Evolutionary conservation across 2,797 vertebrate genomes (phyloP).

Genomic region (Lacerta agilis): DNA sequence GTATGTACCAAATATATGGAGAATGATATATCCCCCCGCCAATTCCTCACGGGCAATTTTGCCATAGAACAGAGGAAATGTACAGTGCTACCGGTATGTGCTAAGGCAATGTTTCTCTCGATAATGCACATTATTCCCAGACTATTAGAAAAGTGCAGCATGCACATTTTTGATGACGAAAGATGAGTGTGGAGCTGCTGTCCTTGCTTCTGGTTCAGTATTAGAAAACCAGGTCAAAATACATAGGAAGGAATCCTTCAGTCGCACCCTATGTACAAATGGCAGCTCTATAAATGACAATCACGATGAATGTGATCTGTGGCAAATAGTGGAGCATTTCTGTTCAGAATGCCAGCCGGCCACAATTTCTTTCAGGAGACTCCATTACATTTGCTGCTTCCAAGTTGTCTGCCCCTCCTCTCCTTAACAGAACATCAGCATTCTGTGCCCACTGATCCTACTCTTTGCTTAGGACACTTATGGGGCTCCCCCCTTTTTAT

Average conservation of each 20-base stretch:
- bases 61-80: not conserved
- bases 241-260: not conserved
- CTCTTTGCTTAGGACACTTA: too few species aligned
- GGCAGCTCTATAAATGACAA: not conserved
- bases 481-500: too few species aligned
- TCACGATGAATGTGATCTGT: not conserved
- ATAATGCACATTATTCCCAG: not conserved
- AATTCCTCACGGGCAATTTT: slow-evolving; percentile 11
- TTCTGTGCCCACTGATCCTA: too few species aligned
- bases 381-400: too few species aligned
- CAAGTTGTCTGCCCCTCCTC: too few species aligned
- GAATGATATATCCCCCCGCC: not conserved
- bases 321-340: not conserved
- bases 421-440: too few species aligned
- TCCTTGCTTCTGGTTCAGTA: not conserved
- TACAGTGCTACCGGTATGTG: not conserved
- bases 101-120: not conserved
- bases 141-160: not conserved
- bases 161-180: not conserved
- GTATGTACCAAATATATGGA: not conserved
- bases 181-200: not conserved
- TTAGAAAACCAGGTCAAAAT: not conserved
- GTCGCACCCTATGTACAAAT: not conserved
- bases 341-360: not conserved
- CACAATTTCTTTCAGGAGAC: not conserved